Evolutionary conservation across 2,888 invertebrate species (phyloP), one percentile per base, ranked within the genome.

Genomic region (Leistus spinibarbis): DNA sequence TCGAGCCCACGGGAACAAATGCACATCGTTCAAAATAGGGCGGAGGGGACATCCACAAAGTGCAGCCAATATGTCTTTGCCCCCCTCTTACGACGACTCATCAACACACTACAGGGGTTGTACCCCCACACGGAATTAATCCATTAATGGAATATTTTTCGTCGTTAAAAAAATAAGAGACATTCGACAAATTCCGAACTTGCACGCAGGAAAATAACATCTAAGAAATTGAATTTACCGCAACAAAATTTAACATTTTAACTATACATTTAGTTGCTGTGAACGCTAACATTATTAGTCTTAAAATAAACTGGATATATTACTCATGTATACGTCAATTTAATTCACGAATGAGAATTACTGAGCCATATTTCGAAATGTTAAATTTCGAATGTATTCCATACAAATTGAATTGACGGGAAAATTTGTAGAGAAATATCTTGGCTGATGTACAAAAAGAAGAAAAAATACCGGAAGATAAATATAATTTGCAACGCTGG

Each of bases 41-140:
- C 54, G 1, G 20, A 9, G 13, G 66, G 54, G 56, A 23, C 27
- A 24, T 22, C 16, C 57, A 60, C 17, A 71, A 69, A 71, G 63
- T 71, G 71, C 64, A 64, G 71, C 64, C 71, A 71, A 71, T 71
- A 63, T 71, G 71, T 71, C 71, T 71, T 71, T 22, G 71, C 54
- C 17, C 40, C 40, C 40, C 40, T 23, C 17, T 22, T 20, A n/a
- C 19, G 63, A 16, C 7, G 63, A 20, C 20, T 22, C 20, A 19
- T 19, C 20, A 20, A 22, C 17, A 23, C 20, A 19, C 63, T 7
- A 63, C 20, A 57, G 40, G 66, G n/a, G 54, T 17, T 40, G 53
- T 40, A 40, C 40, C 40, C 40, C 40, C 40, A 40, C 16, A 54
- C 53, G 66, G 60, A 40, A 40, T 57, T 69, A 69, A 69, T 69